These are phyloP conservation scores for Philhelius pedissequus DNA, from an alignment of 2,888 invertebrate genomes.

Conservation along the genomic window DNA sequence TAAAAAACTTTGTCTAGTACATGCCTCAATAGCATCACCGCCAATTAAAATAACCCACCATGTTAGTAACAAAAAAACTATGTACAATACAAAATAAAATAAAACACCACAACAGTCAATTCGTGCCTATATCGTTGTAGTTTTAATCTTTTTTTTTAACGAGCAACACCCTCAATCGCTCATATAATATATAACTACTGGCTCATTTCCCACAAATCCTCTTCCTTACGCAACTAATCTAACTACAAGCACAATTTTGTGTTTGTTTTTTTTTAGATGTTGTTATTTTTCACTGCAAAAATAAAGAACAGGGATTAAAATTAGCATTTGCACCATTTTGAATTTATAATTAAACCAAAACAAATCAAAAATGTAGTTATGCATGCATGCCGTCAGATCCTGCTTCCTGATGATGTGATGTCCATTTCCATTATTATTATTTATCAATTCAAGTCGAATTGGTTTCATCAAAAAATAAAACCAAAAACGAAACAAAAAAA, in stretches of 20 bases:
- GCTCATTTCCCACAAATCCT: slow-evolving; percentile 38
- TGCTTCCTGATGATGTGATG: neutral
- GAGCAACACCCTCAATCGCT: slow-evolving; percentile 1
- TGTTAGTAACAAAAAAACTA: neutral
- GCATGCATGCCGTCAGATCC: neutral
- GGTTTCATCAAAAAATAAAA: neutral
- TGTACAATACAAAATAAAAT: neutral
- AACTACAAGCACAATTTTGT: neutral
- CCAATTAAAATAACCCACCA: neutral
- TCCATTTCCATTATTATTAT: slow-evolving; percentile 2
- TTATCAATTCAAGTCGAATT: slow-evolving; percentile 52
- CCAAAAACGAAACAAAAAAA: neutral
- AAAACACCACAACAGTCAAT: neutral
- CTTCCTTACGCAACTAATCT: slow-evolving; percentile 40
- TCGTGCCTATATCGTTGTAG: neutral
- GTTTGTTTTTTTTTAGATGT: neutral
- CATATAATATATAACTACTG: no score
- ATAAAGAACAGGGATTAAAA: slow-evolving; percentile 29
- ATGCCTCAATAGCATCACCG: neutral
- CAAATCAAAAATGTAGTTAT: slow-evolving; percentile 8
- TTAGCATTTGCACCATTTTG: slow-evolving; percentile 64
- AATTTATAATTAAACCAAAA: slow-evolving; percentile 55
- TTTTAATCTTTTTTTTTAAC: neutral
- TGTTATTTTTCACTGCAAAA: neutral
- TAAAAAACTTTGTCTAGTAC: neutral